Percentiles rank a stretch among this genome's conserved stretches.
phyloP scores from a whole-genome alignment of 1,140 invertebrate genomes.

The Elymnias hypermnestra region DNA sequence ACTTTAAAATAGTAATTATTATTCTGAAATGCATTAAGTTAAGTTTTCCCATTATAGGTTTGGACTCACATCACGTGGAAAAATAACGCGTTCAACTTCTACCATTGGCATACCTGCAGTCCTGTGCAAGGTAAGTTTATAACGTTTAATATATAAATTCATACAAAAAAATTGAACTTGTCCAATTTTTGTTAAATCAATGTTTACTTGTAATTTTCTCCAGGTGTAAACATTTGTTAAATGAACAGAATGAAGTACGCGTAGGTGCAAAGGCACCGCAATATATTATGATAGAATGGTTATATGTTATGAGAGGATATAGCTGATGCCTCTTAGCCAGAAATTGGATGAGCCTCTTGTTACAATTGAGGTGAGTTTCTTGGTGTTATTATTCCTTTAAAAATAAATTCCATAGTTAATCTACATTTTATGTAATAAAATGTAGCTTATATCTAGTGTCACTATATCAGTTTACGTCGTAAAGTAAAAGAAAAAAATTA shows the following conservation, averaged over 20 bases:
- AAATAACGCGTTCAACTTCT: too few species aligned
- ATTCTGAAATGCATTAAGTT: too few species aligned
- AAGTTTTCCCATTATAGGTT: too few species aligned
- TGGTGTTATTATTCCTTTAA: slow-evolving; percentile 7
- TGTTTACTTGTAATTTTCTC: slow-evolving; percentile 11
- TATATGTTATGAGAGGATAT: slow-evolving; percentile 63
- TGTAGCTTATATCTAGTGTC: too few species aligned
- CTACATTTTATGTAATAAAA: too few species aligned
- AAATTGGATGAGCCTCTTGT: slow-evolving; percentile 76
- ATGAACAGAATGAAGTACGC: slow-evolving; percentile 50
- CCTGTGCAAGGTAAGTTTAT: slow-evolving; percentile 12
- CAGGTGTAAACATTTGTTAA: slow-evolving; percentile 29
- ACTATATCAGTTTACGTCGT: too few species aligned
- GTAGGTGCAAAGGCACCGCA: slow-evolving; percentile 63
- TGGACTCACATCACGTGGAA: too few species aligned
- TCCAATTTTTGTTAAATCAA: slow-evolving; percentile 4
- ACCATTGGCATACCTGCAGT: slow-evolving; percentile 5
- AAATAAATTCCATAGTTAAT: too few species aligned
- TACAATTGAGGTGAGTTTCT: slow-evolving; percentile 71
- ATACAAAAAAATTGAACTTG: not conserved
- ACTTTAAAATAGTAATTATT: too few species aligned
- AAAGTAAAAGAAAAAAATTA: too few species aligned
- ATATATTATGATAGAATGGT: slow-evolving; percentile 71
- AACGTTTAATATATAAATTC: too few species aligned
- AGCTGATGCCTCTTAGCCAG: slow-evolving; percentile 77